These are phyloP conservation scores for Thymallus thymallus DNA, from an alignment of 2,113 vertebrate species.

Conservation along the genomic window DNA sequence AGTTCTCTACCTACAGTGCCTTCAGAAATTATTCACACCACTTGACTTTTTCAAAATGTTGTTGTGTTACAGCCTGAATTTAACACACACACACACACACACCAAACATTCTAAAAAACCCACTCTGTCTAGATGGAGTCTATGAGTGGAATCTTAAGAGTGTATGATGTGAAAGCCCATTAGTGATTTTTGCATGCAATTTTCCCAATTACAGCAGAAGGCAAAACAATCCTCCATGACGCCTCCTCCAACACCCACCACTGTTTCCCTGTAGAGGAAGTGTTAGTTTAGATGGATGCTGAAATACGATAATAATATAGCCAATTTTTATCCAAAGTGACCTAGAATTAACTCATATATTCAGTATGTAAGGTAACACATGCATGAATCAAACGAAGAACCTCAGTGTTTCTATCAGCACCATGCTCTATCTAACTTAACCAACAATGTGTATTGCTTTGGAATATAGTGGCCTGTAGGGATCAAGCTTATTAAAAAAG, in stretches of 20 bases:
- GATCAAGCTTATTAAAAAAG: no score
- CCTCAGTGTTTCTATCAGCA: neutral
- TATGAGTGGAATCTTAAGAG: neutral
- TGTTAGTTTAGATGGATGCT: neutral
- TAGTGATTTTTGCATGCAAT: slow-evolving; percentile 37
- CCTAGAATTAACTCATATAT: no score
- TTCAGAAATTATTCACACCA: no score
- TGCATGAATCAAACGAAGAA: neutral
- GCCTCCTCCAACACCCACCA: neutral
- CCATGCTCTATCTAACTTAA: neutral
- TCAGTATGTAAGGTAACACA: neutral
- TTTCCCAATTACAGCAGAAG: slow-evolving; percentile 45
- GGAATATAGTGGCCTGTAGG: neutral
- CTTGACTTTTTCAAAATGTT: no score
- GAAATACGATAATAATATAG: neutral
- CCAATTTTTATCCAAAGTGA: neutral
- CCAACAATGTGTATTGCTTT: neutral
- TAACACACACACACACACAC: neutral
- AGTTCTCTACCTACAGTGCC: no score
- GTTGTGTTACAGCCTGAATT: no score
- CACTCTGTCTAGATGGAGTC: neutral
- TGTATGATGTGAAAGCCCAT: neutral
- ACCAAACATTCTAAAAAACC: neutral
- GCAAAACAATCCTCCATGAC: slow-evolving; percentile 39
- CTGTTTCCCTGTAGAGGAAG: neutral